These are phyloP conservation scores for Neocrepidodera transversa DNA, from an alignment of 2,888 invertebrate species.

Conservation along the genomic window DNA sequence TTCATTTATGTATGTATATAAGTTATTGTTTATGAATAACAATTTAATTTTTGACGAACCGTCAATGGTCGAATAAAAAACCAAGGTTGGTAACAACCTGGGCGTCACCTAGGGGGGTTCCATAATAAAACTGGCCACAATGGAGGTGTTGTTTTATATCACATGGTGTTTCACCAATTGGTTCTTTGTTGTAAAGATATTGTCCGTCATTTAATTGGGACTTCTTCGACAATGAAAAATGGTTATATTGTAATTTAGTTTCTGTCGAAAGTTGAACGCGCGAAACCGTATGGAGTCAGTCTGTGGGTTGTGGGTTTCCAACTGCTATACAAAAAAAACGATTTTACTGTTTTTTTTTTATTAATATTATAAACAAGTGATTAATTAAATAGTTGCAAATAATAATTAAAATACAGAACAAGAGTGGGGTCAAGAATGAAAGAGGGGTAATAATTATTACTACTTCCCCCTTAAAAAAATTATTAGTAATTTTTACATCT, in stretches of 20 bases:
- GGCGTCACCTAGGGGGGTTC: conserved; percentile 20
- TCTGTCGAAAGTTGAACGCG: conserved; percentile 3
- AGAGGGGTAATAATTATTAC: no score
- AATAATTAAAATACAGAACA: no score
- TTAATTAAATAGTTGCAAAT: no score
- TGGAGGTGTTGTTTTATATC: conserved; percentile 23
- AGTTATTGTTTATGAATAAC: no score
- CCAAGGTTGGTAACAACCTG: conserved; percentile 4
- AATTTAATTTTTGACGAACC: no score
- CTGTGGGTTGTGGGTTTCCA: not conserved
- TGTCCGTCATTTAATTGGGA: conserved; percentile 20
- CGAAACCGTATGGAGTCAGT: conserved; percentile 1
- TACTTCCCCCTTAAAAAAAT: no score
- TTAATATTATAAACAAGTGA: no score
- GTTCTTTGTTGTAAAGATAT: conserved; percentile 12
- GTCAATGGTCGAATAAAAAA: not conserved
- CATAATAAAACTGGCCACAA: conserved; percentile 17
- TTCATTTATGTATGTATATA: no score
- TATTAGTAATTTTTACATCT: no score
- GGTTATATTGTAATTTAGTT: conserved; percentile 18
- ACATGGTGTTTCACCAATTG: conserved; percentile 12
- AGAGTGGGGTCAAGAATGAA: no score
- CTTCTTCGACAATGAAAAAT: conserved; percentile 12
- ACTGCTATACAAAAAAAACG: not conserved
- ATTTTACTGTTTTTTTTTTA: no score